Evolutionary conservation across 2,888 invertebrate genomes (phyloP).

Genomic region (Pocota personata): DNA sequence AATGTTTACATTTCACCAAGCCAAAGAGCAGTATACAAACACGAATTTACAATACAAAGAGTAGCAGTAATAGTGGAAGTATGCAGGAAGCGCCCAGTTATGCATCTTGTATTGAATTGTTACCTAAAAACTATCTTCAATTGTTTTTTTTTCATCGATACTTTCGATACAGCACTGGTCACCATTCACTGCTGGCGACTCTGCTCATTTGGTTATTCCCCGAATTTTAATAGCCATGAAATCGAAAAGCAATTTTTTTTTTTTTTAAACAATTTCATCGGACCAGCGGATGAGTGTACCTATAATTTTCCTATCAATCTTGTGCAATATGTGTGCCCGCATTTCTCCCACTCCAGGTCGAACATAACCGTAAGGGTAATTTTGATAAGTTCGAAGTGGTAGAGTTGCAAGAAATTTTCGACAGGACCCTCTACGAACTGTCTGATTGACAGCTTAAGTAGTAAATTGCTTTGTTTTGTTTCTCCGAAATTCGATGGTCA

Average conservation of each 20-base stretch:
- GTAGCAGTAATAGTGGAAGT: no score
- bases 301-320: conserved; percentile 69
- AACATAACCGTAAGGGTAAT: conserved; percentile 60
- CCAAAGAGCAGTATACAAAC: no score
- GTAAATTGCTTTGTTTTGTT: conserved; percentile 48
- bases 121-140: no score
- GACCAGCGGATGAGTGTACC: not conserved
- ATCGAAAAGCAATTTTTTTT: not conserved
- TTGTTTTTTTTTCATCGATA: no score
- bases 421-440: conserved; percentile 48
- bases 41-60: no score
- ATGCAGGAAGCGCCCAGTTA: no score
- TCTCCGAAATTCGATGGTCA: conserved; percentile 53
- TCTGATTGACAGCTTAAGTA: conserved; percentile 71
- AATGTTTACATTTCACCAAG: no score
- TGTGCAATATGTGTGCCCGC: not conserved
- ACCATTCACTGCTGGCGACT: no score
- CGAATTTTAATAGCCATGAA: not conserved
- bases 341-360: not conserved
- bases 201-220: not conserved
- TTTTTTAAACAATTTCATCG: not conserved
- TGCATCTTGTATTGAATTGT: no score
- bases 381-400: conserved; percentile 12
- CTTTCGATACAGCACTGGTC: no score
- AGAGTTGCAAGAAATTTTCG: conserved; percentile 26